Evolutionary conservation across 2,797 vertebrate genomes (phyloP), one percentile per base, ranked within the genome.

Genomic region (Neosilurus hyrtlii): DNA sequence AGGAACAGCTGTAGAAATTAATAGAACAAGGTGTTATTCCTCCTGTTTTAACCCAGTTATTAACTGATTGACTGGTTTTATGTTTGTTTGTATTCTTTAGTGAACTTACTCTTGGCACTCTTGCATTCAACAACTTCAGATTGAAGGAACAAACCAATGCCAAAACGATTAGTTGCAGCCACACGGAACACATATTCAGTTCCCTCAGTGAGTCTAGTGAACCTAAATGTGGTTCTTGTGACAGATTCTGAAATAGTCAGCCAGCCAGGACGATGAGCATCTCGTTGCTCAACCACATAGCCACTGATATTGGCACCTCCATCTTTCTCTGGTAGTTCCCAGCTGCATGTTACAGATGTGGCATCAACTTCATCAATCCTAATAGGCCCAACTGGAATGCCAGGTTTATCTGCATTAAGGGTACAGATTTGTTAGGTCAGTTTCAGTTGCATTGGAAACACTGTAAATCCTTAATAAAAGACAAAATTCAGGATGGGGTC

Each of bases 101-200:
- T 43, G 20, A 75, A 96, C 98, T 96, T 95, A 99, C 98, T 97
- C 90, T 98, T 96, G 82, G 93, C 89, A 85, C 98, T 99, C 90
- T 95, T 98, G 95, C 96, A 97, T 89, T 99, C 97, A 89, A 99
- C 95, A 90, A 99, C 95, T 83, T 98, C 96, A 54, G 98, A 99
- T 86, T 99, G 97, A 88, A 99, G 91, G 92, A 98, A 99, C 78
- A 95, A 91, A 52, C 98, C 97, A 0, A 99, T 92, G 35, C 98
- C 98, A n/a, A 99, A 99, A 87, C 98, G 97, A 88, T 99, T 99
- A 87, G 98, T 97, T 86, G 97, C 98, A 81, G 98, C 98, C 49
- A 96, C 97, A 4, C 97, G 97, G 96, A 99, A 99, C 86, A 99
- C 97, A 0, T 99, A 99, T 90, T 99, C 98, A 0, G 95, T 96